Conservation (phyloP, 2,113 vertebrate species). For the Eptesicus fuscus region DNA sequence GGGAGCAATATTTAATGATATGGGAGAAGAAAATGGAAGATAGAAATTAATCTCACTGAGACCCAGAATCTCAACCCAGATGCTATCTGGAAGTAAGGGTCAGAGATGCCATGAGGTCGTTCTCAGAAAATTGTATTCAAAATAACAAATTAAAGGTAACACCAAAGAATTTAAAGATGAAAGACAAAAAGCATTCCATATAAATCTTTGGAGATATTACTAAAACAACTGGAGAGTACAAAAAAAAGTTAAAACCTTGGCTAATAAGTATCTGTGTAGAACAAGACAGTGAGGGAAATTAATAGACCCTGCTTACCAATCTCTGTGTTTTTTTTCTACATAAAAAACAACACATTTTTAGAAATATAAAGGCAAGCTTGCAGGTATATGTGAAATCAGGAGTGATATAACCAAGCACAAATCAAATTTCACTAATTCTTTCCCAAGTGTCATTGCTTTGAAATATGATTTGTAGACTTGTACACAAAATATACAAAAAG, state of each 20-base stretch:
- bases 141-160: background rate
- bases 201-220: background rate
- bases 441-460: background rate
- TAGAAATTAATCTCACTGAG: background rate
- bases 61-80: background rate
- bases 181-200: background rate
- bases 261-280: background rate
- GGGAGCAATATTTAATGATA: background rate
- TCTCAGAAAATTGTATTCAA: constrained; percentile 1
- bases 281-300: background rate
- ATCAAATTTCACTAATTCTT: background rate
- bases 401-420: background rate
- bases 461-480: background rate
- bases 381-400: background rate
- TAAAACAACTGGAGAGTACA: background rate
- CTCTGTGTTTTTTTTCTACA: background rate
- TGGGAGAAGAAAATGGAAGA: background rate
- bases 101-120: background rate
- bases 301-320: background rate
- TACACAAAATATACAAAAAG: background rate
- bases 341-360: constrained; percentile 2
- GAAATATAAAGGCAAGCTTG: background rate
- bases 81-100: background rate
- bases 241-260: background rate
- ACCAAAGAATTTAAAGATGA: background rate